A percentile compares a stretch with the other conserved stretches of the same genome.
Conservation (phyloP, 2,113 vertebrate species). For the Tamias sibiricus region DNA sequence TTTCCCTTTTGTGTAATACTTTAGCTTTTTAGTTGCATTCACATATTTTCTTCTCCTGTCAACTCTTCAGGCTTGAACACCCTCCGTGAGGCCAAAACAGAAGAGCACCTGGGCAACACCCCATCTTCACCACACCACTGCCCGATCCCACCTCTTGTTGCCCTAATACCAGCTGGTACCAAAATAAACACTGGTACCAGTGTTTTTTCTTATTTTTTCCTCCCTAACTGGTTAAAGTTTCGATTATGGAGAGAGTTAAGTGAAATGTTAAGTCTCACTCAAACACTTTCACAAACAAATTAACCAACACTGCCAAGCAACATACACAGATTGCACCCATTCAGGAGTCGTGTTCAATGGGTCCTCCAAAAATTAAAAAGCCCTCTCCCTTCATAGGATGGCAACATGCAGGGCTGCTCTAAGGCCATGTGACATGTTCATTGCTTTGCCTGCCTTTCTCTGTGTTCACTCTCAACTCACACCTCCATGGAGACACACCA, state of each 20-base stretch:
- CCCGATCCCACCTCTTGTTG: neutral
- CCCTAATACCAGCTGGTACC: neutral
- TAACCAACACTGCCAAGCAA: neutral
- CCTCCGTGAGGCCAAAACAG: neutral
- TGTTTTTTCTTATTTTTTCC: neutral
- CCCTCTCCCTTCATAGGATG: neutral
- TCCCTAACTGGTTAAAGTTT: neutral
- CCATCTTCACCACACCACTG: neutral
- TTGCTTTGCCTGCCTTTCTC: neutral
- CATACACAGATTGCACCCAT: neutral
- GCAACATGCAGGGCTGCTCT: neutral
- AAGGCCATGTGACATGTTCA: rapidly evolving
- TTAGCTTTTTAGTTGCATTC: neutral
- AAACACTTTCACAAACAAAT: neutral
- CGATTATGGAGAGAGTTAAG: neutral
- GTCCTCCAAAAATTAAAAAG: neutral
- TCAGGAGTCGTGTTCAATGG: neutral
- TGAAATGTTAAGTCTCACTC: neutral
- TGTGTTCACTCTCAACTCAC: neutral
- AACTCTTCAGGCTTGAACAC: neutral
- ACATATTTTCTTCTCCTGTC: neutral
- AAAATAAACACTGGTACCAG: neutral
- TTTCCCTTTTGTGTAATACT: neutral
- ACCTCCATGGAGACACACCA: neutral
- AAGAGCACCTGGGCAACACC: neutral